These are phyloP conservation scores for Drosophila bipectinata DNA, from an alignment of 1,140 invertebrate genomes.

Conservation along the genomic window DNA sequence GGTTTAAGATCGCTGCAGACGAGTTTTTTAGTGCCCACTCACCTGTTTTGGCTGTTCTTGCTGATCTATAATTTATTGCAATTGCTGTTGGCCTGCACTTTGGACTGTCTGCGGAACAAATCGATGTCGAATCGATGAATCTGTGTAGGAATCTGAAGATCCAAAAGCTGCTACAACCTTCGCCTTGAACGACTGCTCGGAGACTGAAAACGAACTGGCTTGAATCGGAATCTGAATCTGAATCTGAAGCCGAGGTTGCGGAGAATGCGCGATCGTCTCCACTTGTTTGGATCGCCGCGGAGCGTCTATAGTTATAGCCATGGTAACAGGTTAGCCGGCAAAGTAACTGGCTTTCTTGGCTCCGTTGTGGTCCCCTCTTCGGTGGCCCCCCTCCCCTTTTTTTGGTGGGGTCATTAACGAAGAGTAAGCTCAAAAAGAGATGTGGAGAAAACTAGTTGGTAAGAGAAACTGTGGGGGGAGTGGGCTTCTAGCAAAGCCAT, in stretches of 20 bases:
- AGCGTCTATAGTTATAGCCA: slow-evolving; percentile 30
- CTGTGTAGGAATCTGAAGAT: slow-evolving; percentile 11
- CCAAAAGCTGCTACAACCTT: slow-evolving; percentile 67
- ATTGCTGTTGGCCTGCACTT: slow-evolving; percentile 58
- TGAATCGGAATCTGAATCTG: slow-evolving; percentile 25
- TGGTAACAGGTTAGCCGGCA: slow-evolving; percentile 60
- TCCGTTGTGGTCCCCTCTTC: slow-evolving; percentile 35
- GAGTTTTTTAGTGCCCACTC: slow-evolving; percentile 48
- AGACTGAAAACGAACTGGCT: slow-evolving; percentile 57
- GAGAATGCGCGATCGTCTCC: slow-evolving; percentile 49
- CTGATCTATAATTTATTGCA: slow-evolving; percentile 42
- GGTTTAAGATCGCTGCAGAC: slow-evolving; percentile 13
- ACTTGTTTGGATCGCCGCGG: slow-evolving; percentile 38
- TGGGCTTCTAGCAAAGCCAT: slow-evolving; percentile 9
- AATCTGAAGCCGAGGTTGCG: slow-evolving; percentile 44
- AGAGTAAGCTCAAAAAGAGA: slow-evolving; percentile 2
- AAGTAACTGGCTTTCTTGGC: slow-evolving; percentile 49
- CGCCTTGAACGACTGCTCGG: slow-evolving; percentile 77
- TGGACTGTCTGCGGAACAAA: slow-evolving; percentile 46
- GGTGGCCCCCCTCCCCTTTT: slow-evolving; percentile 1
- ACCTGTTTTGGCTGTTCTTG: slow-evolving; percentile 55
- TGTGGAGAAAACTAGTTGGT: slow-evolving; percentile 14
- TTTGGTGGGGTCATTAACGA: slow-evolving; percentile 4
- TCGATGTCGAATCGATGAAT: slow-evolving; percentile 10
- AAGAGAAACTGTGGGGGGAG: slow-evolving; percentile 20